Evolutionary conservation across 2,888 invertebrate species (phyloP), one percentile per base, ranked within the genome.

Genomic region (Choristoneura rosaceana): DNA sequence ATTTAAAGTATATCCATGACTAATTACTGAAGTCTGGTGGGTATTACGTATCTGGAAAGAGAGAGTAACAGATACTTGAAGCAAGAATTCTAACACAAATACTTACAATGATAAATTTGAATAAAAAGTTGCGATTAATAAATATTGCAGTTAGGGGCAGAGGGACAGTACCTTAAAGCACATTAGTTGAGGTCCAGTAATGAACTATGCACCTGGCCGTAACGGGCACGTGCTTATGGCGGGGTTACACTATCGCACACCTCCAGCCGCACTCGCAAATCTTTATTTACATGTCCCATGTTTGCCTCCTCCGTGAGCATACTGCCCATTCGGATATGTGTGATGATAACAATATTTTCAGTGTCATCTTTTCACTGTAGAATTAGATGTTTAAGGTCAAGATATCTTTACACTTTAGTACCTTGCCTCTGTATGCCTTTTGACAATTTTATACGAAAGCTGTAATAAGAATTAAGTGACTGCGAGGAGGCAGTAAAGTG

Each of bases 191-290:
- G 38, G 67, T 62, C 65, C 63, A 59, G 58, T 69, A 71, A 68
- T 63, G 59, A 63, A 68, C 67, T 55, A 66, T 85, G 82, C 84
- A 83, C 78, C 78, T 76, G 75, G 71, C 71, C 74, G 76, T 78
- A 78, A 77, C 77, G 73, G 76, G 90, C 84, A 84, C 92, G 92
- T 92, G 92, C 92, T 90, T 77, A 90, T 88, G 87, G 83, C 84
- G 82, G 79, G 82, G 86, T 91, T 89, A 76, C 85, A 84, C 86
- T 91, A 92, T 92, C 91, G 86, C 87, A 78, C 80, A 84, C 84
- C 84, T 84, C 84, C 91, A 90, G 90, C 82, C 84, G 80, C 81
- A 83, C 82, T 82, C 85, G 83, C 86, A 86, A 87, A 88, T 85
- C 87, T 87, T 86, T 87, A 86, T 85, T 85, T 82, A 84, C 82